Conservation (phyloP, 2,888 invertebrate species). For the Acleris laterana region DNA sequence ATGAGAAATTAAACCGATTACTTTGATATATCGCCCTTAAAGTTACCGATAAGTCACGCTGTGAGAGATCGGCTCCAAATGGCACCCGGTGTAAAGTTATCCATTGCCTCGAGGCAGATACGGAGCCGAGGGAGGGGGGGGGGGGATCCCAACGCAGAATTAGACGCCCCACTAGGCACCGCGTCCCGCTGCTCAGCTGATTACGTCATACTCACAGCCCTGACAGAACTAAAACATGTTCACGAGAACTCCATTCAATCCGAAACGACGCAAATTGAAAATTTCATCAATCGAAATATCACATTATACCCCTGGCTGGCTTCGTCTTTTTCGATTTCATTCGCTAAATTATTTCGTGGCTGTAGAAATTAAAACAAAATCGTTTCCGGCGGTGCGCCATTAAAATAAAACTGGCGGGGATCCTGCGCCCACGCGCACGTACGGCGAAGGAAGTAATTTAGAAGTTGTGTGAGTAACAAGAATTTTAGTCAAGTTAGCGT, state of each 20-base stretch:
- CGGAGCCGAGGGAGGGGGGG: slow-evolving; percentile 40
- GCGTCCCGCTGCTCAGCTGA: slow-evolving; percentile 39
- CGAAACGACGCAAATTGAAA: slow-evolving; percentile 34
- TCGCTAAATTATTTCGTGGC: slow-evolving; percentile 31
- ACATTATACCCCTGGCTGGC: slow-evolving; percentile 35
- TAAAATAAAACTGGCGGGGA: slow-evolving; percentile 34
- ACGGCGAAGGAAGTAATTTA: slow-evolving; percentile 33
- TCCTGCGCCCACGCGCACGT: slow-evolving; percentile 7
- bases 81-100: slow-evolving; percentile 79
- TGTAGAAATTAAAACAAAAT: slow-evolving; percentile 36
- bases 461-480: slow-evolving; percentile 29
- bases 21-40: slow-evolving; percentile 81
- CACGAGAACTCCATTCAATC: slow-evolving; percentile 10
- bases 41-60: slow-evolving; percentile 82
- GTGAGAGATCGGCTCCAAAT: slow-evolving; percentile 76
- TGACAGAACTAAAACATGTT: slow-evolving; percentile 17
- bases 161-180: slow-evolving; percentile 53
- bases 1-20: slow-evolving; percentile 84
- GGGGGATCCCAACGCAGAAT: slow-evolving; percentile 56
- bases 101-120: slow-evolving; percentile 65
- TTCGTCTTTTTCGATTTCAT: slow-evolving; percentile 35
- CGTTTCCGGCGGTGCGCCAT: slow-evolving; percentile 28
- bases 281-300: slow-evolving; percentile 37
- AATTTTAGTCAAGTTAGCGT: slow-evolving; percentile 38
- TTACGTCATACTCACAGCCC: slow-evolving; percentile 33